Evolutionary conservation across 2,888 invertebrate genomes (phyloP), one percentile per base, ranked within the genome.

Genomic region (Philopedon plagiatum): DNA sequence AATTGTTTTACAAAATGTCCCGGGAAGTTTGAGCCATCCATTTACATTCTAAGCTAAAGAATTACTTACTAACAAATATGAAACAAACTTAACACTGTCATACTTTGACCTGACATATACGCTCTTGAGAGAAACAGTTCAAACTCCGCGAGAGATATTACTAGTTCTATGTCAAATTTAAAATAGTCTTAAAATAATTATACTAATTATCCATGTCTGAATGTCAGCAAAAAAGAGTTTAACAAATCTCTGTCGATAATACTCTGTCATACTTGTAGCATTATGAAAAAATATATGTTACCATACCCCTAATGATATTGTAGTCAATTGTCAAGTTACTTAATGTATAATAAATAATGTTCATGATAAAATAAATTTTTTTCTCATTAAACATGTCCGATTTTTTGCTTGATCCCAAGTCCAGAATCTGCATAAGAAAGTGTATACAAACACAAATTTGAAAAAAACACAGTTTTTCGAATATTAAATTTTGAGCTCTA

Each of bases 311-410:
- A 37, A 32, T n/a, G 23, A 64, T 54, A 56, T 41, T 19, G 64
- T 66, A 66, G 65, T 66, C 57, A 66, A 68, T 68, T 61, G 68
- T 68, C 62, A 62, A 54, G 19, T 44, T 41, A n/a, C n/a, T n/a
- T n/a, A 21, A 54, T 62, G 68, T 68, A 62, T 68, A 68, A 62
- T 63, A 49, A 70, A 63, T 4, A 46, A 29, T 44, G 46, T 19
- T 63, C 58, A 63, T 63, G 23, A 70, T 41, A 18, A 70, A 70
- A 70, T 70, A 70, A 70, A 70, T 11, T 63, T 69, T 69, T 69
- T 69, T 69, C 26, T 69, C 62, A 69, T 54, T 64, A 49, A 54
- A 54, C 13, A 23, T 61, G 44, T 26, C 39, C 54, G 11, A 11
- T 39, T 37, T 57, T 21, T 57, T 57, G 19, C n/a, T 19, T 44